These are phyloP conservation scores for Biston stratarius DNA, from an alignment of 2,888 invertebrate genomes.

Conservation along the genomic window DNA sequence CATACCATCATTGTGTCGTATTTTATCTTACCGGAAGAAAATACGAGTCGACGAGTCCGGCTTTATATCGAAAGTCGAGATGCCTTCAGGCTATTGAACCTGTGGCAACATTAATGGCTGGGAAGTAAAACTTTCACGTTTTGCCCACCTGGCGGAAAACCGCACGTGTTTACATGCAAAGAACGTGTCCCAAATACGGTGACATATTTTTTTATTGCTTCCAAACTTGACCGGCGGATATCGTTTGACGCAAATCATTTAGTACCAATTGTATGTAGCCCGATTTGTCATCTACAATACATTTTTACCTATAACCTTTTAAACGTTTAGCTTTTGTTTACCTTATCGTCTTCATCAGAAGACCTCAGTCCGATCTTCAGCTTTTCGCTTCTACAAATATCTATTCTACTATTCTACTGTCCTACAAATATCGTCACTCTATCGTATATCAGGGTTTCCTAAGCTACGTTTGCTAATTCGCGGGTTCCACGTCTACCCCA, in stretches of 20 bases:
- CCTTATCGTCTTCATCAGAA: too few species aligned
- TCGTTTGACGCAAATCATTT: conserved; percentile 24
- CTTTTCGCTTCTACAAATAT: too few species aligned
- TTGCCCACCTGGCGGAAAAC: conserved; percentile 14
- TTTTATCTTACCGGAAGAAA: not conserved
- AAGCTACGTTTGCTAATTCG: too few species aligned
- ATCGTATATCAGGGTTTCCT: too few species aligned
- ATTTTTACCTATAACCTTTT: not conserved
- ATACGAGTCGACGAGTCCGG: not conserved
- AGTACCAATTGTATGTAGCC: not conserved
- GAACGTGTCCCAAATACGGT: conserved; percentile 11
- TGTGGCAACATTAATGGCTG: not conserved
- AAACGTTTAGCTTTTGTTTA: too few species aligned
- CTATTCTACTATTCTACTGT: too few species aligned
- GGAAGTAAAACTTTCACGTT: not conserved
- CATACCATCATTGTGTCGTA: too few species aligned
- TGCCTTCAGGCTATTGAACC: not conserved
- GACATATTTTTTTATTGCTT: conserved; percentile 6
- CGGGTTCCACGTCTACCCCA: too few species aligned
- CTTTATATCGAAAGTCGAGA: not conserved
- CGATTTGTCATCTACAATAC: not conserved
- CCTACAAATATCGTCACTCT: too few species aligned
- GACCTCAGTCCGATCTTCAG: too few species aligned
- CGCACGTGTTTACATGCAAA: not conserved
- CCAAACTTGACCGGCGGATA: conserved; percentile 19